Conservation (phyloP, 1,140 invertebrate genomes). For the Zaprionus tsacasi region DNA sequence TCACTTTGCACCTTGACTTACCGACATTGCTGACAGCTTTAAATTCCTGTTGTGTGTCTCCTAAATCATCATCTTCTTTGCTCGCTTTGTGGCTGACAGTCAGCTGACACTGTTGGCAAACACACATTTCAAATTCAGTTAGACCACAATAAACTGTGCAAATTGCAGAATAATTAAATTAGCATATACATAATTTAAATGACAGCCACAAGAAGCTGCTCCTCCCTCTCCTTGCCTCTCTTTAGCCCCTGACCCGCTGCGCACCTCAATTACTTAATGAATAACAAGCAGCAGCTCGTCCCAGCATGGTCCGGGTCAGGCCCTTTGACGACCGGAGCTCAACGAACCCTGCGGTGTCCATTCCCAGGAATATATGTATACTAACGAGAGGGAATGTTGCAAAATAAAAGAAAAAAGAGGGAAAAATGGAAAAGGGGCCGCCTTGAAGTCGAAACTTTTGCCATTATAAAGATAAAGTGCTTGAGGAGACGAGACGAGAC, state of each 20-base stretch:
- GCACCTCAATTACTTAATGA: conserved; percentile 77
- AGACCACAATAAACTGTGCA: conserved; percentile 54
- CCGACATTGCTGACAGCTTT: neutral
- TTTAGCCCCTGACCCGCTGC: conserved; percentile 27
- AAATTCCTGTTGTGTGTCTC: neutral
- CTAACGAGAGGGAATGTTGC: conserved; percentile 3
- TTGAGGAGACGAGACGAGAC: conserved; percentile 28
- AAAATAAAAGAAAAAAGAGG: conserved; percentile 23
- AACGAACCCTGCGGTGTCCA: conserved; percentile 38
- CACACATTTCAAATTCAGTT: conserved; percentile 32
- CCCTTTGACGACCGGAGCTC: conserved; percentile 55
- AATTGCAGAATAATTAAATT: conserved; percentile 80
- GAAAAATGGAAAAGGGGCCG: conserved; percentile 47
- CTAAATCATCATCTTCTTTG: neutral
- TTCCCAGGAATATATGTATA: conserved; percentile 28
- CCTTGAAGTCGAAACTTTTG: conserved; percentile 64
- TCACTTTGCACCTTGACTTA: neutral
- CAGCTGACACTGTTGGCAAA: neutral
- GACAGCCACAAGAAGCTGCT: conserved; percentile 43
- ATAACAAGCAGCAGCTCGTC: conserved; percentile 44
- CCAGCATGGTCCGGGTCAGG: neutral
- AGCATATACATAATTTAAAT: conserved; percentile 73
- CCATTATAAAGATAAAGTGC: conserved; percentile 75
- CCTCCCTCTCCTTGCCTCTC: conserved; percentile 1
- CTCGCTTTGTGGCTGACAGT: neutral